Percentiles rank a stretch among this genome's conserved stretches.
phyloP scores from a whole-genome alignment of 2,888 invertebrate genomes.

The Cephus sareptanus region DNA sequence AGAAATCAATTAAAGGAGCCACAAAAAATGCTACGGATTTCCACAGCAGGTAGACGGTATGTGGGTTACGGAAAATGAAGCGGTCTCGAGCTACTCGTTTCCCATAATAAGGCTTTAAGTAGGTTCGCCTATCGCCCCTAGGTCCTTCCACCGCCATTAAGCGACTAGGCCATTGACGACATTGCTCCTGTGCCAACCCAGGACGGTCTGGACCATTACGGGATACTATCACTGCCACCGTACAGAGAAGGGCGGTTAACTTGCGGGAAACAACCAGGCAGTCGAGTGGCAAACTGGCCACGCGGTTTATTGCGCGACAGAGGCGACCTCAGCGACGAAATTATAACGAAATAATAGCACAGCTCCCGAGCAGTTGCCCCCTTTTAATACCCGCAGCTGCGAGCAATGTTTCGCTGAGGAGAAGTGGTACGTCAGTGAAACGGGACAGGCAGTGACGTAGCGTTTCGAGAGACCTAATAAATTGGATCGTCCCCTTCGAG shows the following conservation, averaged over 20 bases:
- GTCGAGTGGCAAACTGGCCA: constrained; percentile 9
- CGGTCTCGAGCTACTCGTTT: neutral
- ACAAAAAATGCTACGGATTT: neutral
- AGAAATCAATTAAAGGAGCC: neutral
- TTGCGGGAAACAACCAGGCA: constrained; percentile 5
- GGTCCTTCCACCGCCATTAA: neutral
- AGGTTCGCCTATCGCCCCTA: neutral
- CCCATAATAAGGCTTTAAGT: neutral
- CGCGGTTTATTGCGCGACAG: constrained; percentile 6
- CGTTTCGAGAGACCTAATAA: constrained; percentile 35
- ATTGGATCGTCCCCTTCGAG: constrained; percentile 40
- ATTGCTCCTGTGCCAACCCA: neutral
- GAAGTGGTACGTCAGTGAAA: neutral
- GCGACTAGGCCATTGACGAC: constrained; percentile 8
- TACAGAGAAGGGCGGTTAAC: constrained; percentile 1
- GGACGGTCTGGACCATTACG: neutral
- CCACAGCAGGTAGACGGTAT: neutral
- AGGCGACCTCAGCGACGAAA: neutral
- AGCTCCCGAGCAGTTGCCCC: neutral
- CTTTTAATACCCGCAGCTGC: neutral
- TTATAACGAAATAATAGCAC: constrained; percentile 6
- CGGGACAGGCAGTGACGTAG: constrained; percentile 30
- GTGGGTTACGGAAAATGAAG: neutral
- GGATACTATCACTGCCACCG: neutral
- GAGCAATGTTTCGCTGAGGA: neutral